These are phyloP conservation scores for Labrus mixtus DNA, from an alignment of 2,113 vertebrate species.

Conservation along the genomic window DNA sequence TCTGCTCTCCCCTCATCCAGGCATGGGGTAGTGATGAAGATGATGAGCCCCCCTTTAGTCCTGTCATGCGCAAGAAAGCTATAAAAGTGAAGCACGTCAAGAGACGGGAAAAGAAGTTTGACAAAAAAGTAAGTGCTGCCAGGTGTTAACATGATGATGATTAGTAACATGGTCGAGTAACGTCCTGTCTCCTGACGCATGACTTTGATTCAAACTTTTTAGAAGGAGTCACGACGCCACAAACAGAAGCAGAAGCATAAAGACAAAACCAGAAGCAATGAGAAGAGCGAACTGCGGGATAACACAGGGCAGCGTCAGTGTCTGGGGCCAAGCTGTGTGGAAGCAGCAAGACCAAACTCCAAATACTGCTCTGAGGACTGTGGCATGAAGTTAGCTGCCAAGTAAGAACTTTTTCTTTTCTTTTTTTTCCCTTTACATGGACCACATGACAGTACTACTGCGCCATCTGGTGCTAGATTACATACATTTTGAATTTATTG, in stretches of 20 bases:
- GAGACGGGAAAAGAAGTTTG: conserved; percentile 92
- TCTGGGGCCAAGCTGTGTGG: conserved; percentile 91
- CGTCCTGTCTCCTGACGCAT: not conserved
- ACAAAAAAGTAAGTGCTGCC: conserved; percentile 86
- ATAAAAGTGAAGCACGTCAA: conserved; percentile 96
- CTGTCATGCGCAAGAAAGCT: conserved; percentile 90
- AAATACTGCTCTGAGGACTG: conserved; percentile 97
- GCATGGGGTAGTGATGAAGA: conserved; percentile 91
- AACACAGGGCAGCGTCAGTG: conserved; percentile 87
- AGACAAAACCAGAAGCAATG: conserved; percentile 87
- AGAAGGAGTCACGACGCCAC: conserved; percentile 95
- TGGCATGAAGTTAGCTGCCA: conserved; percentile 95
- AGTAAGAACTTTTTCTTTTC: conserved; percentile 80
- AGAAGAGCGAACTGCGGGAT: conserved; percentile 85
- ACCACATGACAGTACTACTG: not conserved
- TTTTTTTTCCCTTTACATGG: not conserved
- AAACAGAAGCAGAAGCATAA: conserved; percentile 94
- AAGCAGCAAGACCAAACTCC: conserved; percentile 83
- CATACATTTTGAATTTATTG: not conserved
- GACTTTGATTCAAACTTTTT: not conserved
- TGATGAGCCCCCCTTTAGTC: conserved; percentile 87
- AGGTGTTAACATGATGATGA: not conserved
- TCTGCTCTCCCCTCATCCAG: conserved; percentile 69
- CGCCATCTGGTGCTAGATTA: conserved; percentile 5
- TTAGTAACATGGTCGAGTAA: not conserved